phyloP scores from a whole-genome alignment of 2,113 vertebrate species.

The Calonectris borealis region DNA sequence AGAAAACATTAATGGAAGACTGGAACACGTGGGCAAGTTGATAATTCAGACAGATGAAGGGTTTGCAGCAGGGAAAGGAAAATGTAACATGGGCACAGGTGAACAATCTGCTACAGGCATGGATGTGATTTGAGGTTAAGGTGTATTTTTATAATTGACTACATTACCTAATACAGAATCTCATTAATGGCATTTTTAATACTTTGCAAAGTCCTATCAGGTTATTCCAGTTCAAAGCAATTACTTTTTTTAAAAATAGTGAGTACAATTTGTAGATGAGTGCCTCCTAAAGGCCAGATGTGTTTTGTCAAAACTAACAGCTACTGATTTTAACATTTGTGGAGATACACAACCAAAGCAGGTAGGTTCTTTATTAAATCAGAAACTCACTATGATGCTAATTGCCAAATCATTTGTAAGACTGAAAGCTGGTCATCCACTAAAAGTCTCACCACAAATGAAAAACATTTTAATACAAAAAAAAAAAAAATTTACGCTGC shows the following conservation, averaged over 20 bases:
- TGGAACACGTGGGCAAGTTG: background rate
- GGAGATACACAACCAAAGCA: background rate
- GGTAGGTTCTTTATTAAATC: background rate
- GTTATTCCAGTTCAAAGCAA: background rate
- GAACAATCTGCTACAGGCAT: background rate
- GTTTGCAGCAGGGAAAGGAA: background rate
- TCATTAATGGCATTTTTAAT: background rate
- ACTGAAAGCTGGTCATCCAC: background rate
- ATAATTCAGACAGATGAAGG: background rate
- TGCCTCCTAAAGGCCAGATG: conserved; percentile 12
- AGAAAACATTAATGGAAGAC: background rate
- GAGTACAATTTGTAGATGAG: background rate
- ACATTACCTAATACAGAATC: background rate
- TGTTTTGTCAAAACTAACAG: background rate
- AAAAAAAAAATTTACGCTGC: background rate
- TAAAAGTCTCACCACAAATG: background rate
- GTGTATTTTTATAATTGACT: background rate
- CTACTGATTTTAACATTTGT: background rate
- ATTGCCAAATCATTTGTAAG: background rate
- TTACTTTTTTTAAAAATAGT: background rate
- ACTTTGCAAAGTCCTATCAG: background rate
- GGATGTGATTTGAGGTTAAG: background rate
- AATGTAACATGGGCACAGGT: background rate
- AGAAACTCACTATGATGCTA: background rate
- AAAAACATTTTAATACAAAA: background rate